Conservation (phyloP, 2,113 vertebrate species). For the Mormyrus lacerda region DNA sequence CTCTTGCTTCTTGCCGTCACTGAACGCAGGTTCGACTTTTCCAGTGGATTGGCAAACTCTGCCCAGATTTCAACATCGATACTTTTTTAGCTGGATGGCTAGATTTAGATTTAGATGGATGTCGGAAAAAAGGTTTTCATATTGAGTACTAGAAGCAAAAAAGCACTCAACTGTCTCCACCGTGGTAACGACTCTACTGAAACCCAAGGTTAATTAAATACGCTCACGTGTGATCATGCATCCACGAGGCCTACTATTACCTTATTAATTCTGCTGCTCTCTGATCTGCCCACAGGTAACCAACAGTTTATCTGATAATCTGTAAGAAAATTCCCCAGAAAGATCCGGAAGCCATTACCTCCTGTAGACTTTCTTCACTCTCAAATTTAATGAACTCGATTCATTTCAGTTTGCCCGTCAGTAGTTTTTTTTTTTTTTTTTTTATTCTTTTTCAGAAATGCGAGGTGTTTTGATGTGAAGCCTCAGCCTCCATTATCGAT, state of each 20-base stretch:
- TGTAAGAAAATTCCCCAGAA: not conserved
- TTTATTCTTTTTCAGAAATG: not conserved
- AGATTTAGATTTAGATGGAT: not conserved
- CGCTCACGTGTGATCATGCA: not conserved
- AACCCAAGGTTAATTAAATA: not conserved
- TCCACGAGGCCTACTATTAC: not conserved
- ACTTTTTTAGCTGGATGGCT: not conserved
- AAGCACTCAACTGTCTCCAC: not conserved
- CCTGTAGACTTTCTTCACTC: not conserved
- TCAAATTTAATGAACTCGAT: constrained; percentile 6
- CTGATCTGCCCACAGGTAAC: not conserved
- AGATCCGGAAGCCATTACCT: not conserved
- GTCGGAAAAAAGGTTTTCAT: not conserved
- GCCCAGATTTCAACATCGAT: not conserved
- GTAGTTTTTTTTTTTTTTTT: not conserved
- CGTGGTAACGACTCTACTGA: not conserved
- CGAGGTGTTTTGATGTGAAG: not conserved
- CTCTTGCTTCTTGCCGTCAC: not conserved
- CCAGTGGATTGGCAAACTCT: not conserved
- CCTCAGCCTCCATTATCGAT: not conserved
- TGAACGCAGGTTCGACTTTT: not conserved
- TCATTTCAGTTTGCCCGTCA: not conserved
- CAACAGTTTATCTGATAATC: not conserved
- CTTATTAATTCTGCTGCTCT: not conserved
- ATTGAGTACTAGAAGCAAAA: not conserved